A percentile compares a stretch with the other conserved stretches of the same genome.
Evolutionary conservation across 2,113 vertebrate genomes (phyloP).

Genomic region (Eudyptes chrysolophus): DNA sequence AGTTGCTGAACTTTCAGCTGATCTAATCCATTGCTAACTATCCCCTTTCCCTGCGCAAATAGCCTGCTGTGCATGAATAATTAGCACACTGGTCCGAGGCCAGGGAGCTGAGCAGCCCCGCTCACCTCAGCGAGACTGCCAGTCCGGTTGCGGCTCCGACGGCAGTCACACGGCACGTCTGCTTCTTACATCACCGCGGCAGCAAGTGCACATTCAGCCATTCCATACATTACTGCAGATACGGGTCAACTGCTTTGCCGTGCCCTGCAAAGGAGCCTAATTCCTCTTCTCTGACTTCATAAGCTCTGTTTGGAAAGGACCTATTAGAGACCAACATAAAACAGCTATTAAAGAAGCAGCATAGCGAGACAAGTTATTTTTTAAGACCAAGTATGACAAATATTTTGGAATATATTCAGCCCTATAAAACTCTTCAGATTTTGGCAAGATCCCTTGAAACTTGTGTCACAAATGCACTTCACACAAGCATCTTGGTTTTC

Average conservation of each 20-base stretch:
- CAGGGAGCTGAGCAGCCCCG: neutral
- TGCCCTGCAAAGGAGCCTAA: neutral
- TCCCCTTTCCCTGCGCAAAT: neutral
- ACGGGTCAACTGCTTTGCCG: rapidly evolving
- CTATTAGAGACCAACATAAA: rapidly evolving
- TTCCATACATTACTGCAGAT: neutral
- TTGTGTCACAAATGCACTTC: neutral
- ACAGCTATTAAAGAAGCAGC: neutral
- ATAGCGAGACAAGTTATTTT: neutral
- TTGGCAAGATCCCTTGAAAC: neutral
- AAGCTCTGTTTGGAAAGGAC: neutral
- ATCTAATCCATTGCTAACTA: neutral
- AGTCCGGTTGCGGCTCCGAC: neutral
- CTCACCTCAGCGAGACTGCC: neutral
- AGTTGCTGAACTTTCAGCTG: constrained; percentile 25
- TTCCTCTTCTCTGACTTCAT: constrained; percentile 9
- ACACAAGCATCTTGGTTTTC: neutral
- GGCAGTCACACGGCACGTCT: neutral
- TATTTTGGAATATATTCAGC: neutral
- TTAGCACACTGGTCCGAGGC: neutral
- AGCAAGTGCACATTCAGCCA: neutral
- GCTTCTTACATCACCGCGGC: neutral
- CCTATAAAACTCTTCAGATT: neutral
- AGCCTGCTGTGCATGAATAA: neutral
- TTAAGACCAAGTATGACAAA: neutral